Base-by-base conservation (phyloP, 1,140 invertebrate species). In the Lucilia cuprina region DNA sequence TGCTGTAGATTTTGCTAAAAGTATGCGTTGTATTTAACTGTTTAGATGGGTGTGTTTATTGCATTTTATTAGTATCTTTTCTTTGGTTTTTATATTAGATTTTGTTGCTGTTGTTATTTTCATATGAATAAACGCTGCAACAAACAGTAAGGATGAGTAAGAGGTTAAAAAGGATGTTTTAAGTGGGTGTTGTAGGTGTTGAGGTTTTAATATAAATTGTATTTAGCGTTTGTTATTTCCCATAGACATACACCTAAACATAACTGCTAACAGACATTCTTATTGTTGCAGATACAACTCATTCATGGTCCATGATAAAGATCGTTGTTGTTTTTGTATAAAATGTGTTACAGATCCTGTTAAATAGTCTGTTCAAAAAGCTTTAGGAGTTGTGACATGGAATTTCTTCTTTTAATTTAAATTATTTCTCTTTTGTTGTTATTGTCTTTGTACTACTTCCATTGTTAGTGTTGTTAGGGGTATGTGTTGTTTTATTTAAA, bases 391-490 rank as follows among this genome's bases (percentile, higher is more conserved):
- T 14, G 77, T 80, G 77, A 80, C 41, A 80, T 80, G 77, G 41
- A 50, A 41, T 77, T 78, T n/a, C 35, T 80, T 80, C 41, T 80
- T 80, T 80, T 80, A 80, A 80, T 80, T 80, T 80, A 19, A 47
- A 49, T 49, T 49, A 80, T 80, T 80, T 47, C 17, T 49, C n/a
- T 34, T 25, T 17, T 41, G 30, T 77, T 80, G 75, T 41, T 80
- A 21, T 50, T 47, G 19, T 80, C 19, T 70, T 19, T 70, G 5
- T 70, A 8, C 21, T 70, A 8, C 25, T 70, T 70, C 5, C 65
- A 70, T 25, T 70, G 12, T 78, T 25, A 49, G 21, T 80, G 19
- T 80, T 80, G 77, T 80, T 21, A 47, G 12, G 25, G 10, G n/a
- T 80, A 41, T 41, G 34, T 41, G 35, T 35, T 47, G 35, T 80